Percentiles rank a stretch among this genome's conserved stretches.
Evolutionary conservation across 1,140 invertebrate genomes (phyloP).

Genomic region (Apis florea): DNA sequence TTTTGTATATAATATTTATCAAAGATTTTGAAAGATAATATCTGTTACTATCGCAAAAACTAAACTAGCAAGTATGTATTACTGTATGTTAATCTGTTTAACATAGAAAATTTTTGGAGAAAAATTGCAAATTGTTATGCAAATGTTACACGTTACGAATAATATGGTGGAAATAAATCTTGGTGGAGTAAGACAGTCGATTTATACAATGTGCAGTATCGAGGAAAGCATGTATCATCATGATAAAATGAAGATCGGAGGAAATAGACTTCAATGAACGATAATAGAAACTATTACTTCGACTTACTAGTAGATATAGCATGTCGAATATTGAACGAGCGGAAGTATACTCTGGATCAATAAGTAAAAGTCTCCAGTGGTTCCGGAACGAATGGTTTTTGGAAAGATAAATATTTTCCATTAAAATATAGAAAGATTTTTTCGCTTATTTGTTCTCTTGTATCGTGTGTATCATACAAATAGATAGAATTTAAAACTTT

Average conservation of each 20-base stretch:
- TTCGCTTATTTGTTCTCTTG: no score
- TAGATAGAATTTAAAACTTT: no score
- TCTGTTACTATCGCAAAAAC: not conserved
- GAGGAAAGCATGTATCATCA: conserved; percentile 15
- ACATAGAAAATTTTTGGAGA: not conserved
- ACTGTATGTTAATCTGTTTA: conserved; percentile 29
- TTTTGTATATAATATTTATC: no score
- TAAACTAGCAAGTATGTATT: no score
- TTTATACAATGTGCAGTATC: conserved; percentile 19
- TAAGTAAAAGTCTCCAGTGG: no score
- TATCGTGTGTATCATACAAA: no score
- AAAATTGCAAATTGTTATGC: not conserved
- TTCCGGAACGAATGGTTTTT: no score
- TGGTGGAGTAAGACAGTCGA: conserved; percentile 37
- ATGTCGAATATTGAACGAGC: not conserved
- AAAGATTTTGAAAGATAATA: no score
- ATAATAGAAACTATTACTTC: not conserved
- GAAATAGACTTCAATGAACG: not conserved
- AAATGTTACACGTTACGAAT: conserved; percentile 19
- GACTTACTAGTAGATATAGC: not conserved
- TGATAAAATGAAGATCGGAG: not conserved
- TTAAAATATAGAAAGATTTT: no score
- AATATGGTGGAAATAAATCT: conserved; percentile 51
- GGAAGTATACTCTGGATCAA: not conserved
- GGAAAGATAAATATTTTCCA: no score